phyloP scores from a whole-genome alignment of 1,140 invertebrate genomes.

The Musca domestica region DNA sequence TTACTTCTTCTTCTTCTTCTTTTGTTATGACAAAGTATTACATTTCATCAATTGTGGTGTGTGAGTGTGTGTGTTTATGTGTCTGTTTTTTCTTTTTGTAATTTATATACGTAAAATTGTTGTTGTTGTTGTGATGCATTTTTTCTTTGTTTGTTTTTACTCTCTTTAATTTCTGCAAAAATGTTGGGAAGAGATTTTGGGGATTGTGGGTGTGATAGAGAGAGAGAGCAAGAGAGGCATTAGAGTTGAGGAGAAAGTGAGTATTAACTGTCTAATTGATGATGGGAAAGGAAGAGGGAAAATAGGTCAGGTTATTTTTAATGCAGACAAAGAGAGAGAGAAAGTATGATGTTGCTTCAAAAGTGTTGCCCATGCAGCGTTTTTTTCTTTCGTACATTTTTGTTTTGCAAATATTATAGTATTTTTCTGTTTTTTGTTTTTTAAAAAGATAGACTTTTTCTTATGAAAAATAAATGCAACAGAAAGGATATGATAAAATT shows the following conservation, averaged over 20 bases:
- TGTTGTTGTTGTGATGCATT: neutral
- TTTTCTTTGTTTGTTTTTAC: neutral
- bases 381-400: neutral
- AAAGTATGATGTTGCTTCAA: slow-evolving; percentile 2
- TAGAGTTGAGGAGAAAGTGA: too few relatives aligned
- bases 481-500: neutral
- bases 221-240: too few relatives aligned
- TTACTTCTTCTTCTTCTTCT: too few relatives aligned
- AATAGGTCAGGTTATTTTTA: too few relatives aligned
- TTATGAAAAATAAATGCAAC: slow-evolving; percentile 15
- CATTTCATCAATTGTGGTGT: neutral
- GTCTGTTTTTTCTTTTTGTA: neutral
- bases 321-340: neutral
- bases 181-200: neutral
- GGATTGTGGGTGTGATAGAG: neutral
- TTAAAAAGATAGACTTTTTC: neutral
- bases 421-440: neutral
- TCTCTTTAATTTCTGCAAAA: slow-evolving; percentile 1
- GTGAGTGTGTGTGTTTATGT: too few relatives aligned
- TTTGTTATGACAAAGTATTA: slow-evolving; percentile 4
- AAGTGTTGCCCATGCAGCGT: neutral
- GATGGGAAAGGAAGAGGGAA: neutral
- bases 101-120: slow-evolving; percentile 10
- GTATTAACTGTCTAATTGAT: too few relatives aligned
- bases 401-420: slow-evolving; percentile 14